These are phyloP conservation scores for Oscheius sp. DNA, from an alignment of 2,888 invertebrate species.

Conservation along the genomic window DNA sequence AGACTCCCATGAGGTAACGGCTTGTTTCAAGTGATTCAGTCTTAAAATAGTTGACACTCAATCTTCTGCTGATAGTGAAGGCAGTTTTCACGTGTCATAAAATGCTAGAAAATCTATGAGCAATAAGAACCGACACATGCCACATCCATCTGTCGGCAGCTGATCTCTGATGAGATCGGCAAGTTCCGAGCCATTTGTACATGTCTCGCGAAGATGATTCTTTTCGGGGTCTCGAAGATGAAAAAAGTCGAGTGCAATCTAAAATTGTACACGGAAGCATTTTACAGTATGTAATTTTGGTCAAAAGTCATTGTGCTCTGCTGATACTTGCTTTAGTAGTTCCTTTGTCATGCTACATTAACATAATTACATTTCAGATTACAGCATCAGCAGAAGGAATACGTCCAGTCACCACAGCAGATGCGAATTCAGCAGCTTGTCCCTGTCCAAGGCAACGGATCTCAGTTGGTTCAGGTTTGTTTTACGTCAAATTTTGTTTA, in stretches of 20 bases:
- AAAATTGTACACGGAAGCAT: too few relatives aligned
- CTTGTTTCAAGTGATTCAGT: not conserved
- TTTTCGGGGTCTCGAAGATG: slow-evolving; percentile 4
- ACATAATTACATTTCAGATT: not conserved
- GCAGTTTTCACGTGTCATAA: not conserved
- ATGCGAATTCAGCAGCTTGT: slow-evolving; percentile 10
- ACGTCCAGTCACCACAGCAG: not conserved
- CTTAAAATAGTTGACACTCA: not conserved
- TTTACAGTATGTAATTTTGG: too few relatives aligned
- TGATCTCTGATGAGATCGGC: slow-evolving; percentile 22
- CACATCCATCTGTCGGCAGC: slow-evolving; percentile 25
- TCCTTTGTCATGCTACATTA: not conserved
- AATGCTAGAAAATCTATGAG: slow-evolving; percentile 24
- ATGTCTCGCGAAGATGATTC: not conserved
- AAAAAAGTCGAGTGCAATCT: too few relatives aligned
- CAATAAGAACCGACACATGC: slow-evolving; percentile 27
- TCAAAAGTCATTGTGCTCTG: too few relatives aligned
- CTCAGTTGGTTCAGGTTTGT: slow-evolving; percentile 29
- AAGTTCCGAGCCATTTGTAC: slow-evolving; percentile 32
- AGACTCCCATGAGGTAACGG: slow-evolving; percentile 4
- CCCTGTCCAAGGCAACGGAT: slow-evolving; percentile 15
- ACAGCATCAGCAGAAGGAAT: slow-evolving; percentile 19
- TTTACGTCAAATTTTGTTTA: not conserved
- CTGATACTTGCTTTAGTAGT: too few relatives aligned
- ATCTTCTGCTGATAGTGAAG: not conserved